A percentile compares a stretch with the other conserved stretches of the same genome.
Evolutionary conservation across 2,888 invertebrate species (phyloP).

Genomic region (Gasteruption jaculator): DNA sequence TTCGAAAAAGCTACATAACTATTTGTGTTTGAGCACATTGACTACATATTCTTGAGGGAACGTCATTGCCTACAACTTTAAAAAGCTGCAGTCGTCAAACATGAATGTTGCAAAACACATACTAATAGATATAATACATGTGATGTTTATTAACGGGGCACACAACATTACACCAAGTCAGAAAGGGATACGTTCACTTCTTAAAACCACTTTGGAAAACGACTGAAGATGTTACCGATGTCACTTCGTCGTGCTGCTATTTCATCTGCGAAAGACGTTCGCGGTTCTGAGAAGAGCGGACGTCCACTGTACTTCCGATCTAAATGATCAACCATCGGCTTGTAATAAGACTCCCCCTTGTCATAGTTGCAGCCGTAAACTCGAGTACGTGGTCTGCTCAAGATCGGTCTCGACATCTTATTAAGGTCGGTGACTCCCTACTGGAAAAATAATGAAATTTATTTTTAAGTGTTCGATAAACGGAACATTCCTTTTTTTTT

Average conservation of each 20-base stretch:
- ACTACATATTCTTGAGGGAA: too few species aligned
- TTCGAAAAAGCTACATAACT: too few species aligned
- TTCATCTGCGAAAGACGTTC: constrained; percentile 55
- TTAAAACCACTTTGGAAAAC: constrained; percentile 52
- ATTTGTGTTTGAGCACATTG: too few species aligned
- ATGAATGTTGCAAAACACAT: too few species aligned
- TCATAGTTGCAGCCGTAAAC: constrained; percentile 84
- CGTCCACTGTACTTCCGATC: constrained; percentile 66
- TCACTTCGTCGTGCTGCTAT: constrained; percentile 55
- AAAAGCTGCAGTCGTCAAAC: too few species aligned
- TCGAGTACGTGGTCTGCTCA: constrained; percentile 68
- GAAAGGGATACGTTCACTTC: constrained; percentile 32
- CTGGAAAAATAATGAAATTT: too few species aligned
- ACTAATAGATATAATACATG: too few species aligned
- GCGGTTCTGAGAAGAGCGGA: constrained; percentile 48
- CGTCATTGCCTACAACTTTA: too few species aligned
- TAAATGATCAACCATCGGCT: constrained; percentile 69
- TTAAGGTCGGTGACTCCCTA: neutral
- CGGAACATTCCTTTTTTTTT: neutral
- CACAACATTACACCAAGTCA: too few species aligned
- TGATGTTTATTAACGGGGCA: too few species aligned
- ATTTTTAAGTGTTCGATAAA: too few species aligned
- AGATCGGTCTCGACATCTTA: constrained; percentile 50
- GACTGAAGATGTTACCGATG: constrained; percentile 50
- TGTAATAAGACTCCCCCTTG: constrained; percentile 80